Evolutionary conservation across 2,797 vertebrate species (phyloP).

Genomic region (Callimico goeldii): DNA sequence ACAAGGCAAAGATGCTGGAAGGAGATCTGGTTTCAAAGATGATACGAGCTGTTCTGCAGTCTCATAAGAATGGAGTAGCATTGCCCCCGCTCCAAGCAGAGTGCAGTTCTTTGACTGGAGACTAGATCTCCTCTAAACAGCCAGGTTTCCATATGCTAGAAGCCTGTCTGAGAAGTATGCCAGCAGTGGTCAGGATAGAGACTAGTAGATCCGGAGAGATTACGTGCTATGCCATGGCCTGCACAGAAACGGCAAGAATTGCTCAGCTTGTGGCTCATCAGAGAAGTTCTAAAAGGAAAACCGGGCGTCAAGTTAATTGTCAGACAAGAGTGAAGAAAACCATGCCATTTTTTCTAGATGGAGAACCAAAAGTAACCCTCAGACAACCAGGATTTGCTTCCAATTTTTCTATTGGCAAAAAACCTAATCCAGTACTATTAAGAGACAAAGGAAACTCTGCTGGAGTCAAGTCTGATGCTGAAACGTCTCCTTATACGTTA

Average conservation of each 20-base stretch:
- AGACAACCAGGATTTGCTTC: conserved; percentile 88
- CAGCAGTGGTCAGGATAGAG: conserved; percentile 90
- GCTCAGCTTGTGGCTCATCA: conserved; percentile 93
- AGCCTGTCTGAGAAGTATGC: conserved; percentile 89
- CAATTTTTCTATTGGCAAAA: conserved; percentile 71
- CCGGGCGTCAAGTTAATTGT: conserved; percentile 89
- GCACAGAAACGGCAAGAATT: conserved; percentile 90
- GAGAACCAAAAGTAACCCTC: conserved; percentile 89
- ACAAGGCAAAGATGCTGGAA: conserved; percentile 88
- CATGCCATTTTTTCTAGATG: conserved; percentile 87
- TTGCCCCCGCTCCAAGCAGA: conserved; percentile 88
- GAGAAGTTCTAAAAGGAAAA: conserved; percentile 89
- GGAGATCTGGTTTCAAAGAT: conserved; percentile 91
- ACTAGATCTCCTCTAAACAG: conserved; percentile 89
- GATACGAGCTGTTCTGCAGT: conserved; percentile 92
- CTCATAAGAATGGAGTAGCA: conserved; percentile 90
- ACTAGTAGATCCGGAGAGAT: conserved; percentile 85
- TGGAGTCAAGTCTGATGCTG: conserved; percentile 65
- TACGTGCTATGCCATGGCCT: conserved; percentile 90
- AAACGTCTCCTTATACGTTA: conserved; percentile 69
- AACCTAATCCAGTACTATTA: conserved; percentile 43
- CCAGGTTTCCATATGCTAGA: conserved; percentile 89
- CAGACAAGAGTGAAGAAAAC: conserved; percentile 90
- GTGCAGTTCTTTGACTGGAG: conserved; percentile 90
- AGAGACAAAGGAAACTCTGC: conserved; percentile 69